Evolutionary conservation across 2,113 vertebrate species (phyloP).

Genomic region (Ciconia boyciana): DNA sequence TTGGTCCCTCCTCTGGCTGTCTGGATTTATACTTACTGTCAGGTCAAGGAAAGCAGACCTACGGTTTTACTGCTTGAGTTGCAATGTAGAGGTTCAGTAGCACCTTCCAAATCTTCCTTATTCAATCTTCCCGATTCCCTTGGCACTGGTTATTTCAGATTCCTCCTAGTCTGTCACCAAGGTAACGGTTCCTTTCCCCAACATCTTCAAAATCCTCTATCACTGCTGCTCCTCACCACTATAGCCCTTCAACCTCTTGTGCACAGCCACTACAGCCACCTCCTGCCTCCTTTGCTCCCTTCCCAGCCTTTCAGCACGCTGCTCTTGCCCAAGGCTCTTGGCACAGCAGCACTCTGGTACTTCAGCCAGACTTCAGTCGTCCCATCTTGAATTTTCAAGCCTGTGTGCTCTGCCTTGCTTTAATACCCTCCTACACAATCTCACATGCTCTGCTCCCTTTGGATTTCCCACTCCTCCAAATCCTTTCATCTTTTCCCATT

Average conservation of each 20-base stretch:
- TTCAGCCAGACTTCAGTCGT: background rate
- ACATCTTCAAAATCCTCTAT: background rate
- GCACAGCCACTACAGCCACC: background rate
- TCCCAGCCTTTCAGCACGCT: background rate
- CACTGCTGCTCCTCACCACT: background rate
- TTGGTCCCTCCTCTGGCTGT: background rate
- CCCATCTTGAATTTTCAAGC: background rate
- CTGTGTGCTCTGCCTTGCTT: background rate
- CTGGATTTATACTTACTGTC: conserved; percentile 48
- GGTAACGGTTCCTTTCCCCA: background rate
- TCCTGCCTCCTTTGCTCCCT: background rate
- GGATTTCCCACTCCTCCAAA: background rate
- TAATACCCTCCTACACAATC: background rate
- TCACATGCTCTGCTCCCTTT: background rate
- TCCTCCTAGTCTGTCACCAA: conserved; percentile 5
- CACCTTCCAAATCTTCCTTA: conserved; percentile 5
- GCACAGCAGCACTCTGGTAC: background rate
- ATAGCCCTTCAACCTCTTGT: background rate
- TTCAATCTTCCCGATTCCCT: background rate
- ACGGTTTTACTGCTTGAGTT: background rate
- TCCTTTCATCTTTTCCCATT: background rate
- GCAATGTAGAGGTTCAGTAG: background rate
- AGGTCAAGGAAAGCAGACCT: conserved; percentile 47
- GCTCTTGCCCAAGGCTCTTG: background rate
- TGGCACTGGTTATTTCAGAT: conserved; percentile 1